Percentiles rank a stretch among this genome's conserved stretches.
phyloP scores from a whole-genome alignment of 2,888 invertebrate species.

The Caenorhabditis drosophilae region DNA sequence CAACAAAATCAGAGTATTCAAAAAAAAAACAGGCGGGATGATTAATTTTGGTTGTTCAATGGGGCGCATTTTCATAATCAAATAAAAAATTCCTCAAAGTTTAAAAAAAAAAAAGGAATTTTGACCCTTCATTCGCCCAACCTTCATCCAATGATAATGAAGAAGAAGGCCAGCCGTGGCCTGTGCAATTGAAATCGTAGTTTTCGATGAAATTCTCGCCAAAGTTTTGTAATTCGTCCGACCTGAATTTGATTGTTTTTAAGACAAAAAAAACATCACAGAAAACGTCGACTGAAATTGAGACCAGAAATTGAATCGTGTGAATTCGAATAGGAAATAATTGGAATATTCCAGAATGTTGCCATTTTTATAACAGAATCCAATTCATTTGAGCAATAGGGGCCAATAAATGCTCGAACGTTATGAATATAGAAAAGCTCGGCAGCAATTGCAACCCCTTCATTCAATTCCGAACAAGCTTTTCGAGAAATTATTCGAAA shows the following conservation, averaged over 20 bases:
- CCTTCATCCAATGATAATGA: conserved; percentile 63
- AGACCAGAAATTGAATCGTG: conserved; percentile 50
- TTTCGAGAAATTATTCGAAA: conserved; percentile 60
- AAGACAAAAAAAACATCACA: conserved; percentile 64
- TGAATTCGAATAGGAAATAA: conserved; percentile 65
- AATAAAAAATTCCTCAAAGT: too few species aligned
- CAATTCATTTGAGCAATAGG: conserved; percentile 66
- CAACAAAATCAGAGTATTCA: too few species aligned
- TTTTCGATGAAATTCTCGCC: conserved; percentile 63
- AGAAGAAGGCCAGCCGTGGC: conserved; percentile 57
- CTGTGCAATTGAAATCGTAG: conserved; percentile 62
- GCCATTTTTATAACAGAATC: conserved; percentile 68
- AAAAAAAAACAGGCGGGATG: too few species aligned
- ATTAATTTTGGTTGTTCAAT: too few species aligned
- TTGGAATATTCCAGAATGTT: conserved; percentile 67
- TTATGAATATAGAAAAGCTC: conserved; percentile 67
- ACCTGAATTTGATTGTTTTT: conserved; percentile 53
- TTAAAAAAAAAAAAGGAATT: too few species aligned
- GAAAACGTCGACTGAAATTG: conserved; percentile 58
- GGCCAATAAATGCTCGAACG: conserved; percentile 67
- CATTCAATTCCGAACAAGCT: conserved; percentile 62
- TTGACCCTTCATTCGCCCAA: conserved; percentile 13
- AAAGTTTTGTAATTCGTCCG: conserved; percentile 56
- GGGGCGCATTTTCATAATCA: too few species aligned
- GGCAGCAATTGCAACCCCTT: conserved; percentile 67